Conservation (phyloP, 2,797 vertebrate genomes). For the Channa striata region DNA sequence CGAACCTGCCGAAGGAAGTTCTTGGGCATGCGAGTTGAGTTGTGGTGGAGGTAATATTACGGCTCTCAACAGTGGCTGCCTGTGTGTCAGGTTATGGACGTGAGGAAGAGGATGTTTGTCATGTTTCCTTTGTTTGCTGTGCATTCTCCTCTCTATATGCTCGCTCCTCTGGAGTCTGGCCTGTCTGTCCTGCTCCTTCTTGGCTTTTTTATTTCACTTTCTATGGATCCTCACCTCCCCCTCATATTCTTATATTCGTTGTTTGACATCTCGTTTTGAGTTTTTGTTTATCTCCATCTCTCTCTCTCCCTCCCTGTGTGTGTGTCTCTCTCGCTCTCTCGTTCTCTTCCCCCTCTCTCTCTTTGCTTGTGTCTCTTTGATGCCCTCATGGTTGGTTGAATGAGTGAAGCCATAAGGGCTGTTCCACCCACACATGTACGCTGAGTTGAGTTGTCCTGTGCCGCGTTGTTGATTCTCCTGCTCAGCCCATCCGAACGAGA, state of each 20-base stretch:
- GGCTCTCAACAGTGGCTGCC: constrained; percentile 70
- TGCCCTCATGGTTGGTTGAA: constrained; percentile 83
- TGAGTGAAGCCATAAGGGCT: constrained; percentile 85
- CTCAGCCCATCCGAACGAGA: constrained; percentile 83
- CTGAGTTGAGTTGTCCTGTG: constrained; percentile 77
- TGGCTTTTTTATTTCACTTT: constrained; percentile 77
- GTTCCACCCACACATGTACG: constrained; percentile 81
- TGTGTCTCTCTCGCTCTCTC: constrained; percentile 30
- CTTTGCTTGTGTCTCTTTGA: constrained; percentile 77
- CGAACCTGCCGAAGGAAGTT: constrained; percentile 75
- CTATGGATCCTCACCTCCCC: constrained; percentile 75
- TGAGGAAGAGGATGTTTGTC: constrained; percentile 74
- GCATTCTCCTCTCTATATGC: constrained; percentile 69
- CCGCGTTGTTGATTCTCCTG: constrained; percentile 80
- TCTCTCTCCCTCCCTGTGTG: constrained; percentile 26
- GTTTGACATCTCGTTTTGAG: constrained; percentile 81
- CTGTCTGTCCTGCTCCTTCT: constrained; percentile 77
- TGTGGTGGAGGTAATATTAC: constrained; percentile 77
- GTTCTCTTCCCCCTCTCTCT: constrained; percentile 47
- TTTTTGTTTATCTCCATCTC: constrained; percentile 58
- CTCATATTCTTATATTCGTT: constrained; percentile 79
- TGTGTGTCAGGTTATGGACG: constrained; percentile 74
- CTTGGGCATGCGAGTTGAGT: constrained; percentile 74
- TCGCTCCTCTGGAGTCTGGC: constrained; percentile 74
- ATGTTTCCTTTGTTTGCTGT: constrained; percentile 79